phyloP scores from a whole-genome alignment of 2,113 vertebrate species.

The Corythornis madagascariensis region DNA sequence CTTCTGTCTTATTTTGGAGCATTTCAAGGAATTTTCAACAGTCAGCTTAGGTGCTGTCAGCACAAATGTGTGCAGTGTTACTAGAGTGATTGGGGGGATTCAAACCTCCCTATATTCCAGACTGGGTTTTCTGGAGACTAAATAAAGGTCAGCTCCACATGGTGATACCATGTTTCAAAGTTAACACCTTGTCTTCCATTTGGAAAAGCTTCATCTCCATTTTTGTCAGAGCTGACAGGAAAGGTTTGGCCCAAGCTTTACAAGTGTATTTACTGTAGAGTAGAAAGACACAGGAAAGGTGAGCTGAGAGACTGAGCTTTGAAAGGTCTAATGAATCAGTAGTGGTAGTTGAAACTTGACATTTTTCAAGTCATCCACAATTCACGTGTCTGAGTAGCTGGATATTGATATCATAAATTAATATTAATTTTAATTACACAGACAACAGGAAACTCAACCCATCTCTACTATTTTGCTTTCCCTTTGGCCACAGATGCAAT shows the following conservation, averaged over 20 bases:
- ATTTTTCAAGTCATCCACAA: neutral
- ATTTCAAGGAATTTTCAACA: neutral
- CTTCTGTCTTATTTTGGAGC: neutral
- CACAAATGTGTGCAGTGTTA: neutral
- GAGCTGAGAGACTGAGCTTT: neutral
- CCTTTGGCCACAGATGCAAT: neutral
- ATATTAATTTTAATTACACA: neutral
- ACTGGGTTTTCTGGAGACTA: neutral
- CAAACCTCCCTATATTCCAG: neutral
- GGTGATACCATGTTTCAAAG: neutral
- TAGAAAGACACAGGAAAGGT: neutral
- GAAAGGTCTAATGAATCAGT: neutral
- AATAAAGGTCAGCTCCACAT: neutral
- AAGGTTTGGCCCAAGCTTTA: neutral
- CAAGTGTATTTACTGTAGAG: neutral
- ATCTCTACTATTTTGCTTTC: neutral
- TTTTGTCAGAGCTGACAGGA: neutral
- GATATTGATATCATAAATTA: neutral
- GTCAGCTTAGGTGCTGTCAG: neutral
- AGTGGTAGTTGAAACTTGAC: neutral
- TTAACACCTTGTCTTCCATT: neutral
- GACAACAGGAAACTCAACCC: neutral
- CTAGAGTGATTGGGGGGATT: neutral
- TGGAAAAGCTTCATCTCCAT: neutral
- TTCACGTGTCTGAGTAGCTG: accelerated